These are phyloP conservation scores for Zeus faber DNA, from an alignment of 2,113 vertebrate genomes.

Conservation along the genomic window DNA sequence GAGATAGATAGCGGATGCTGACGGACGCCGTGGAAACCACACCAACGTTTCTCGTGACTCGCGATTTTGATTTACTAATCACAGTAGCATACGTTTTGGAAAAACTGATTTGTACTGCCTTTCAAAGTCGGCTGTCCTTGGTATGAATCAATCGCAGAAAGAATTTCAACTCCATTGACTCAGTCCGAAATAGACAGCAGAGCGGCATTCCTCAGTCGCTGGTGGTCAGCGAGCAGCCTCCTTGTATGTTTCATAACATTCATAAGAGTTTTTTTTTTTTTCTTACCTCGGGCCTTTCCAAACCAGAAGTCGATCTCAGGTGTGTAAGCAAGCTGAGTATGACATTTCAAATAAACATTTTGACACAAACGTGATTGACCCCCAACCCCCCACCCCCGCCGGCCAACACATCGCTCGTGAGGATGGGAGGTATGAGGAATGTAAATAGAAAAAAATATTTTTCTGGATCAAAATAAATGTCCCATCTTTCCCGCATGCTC, in stretches of 20 bases:
- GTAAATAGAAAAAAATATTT: slow-evolving; percentile 48
- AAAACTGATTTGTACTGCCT: no score
- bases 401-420: slow-evolving; percentile 12
- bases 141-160: no score
- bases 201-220: slow-evolving; percentile 32
- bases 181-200: slow-evolving; percentile 53
- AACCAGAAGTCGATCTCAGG: slow-evolving; percentile 32
- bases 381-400: slow-evolving; percentile 7
- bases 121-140: no score
- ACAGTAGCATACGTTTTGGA: no score
- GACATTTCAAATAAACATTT: slow-evolving; percentile 52
- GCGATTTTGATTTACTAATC: no score
- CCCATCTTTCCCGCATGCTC: slow-evolving; percentile 20
- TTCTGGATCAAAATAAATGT: slow-evolving; percentile 22
- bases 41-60: no score
- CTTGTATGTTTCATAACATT: slow-evolving; percentile 22
- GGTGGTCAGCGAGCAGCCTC: no score
- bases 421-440: slow-evolving; percentile 42
- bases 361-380: slow-evolving; percentile 31
- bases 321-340: slow-evolving; percentile 34
- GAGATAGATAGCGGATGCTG: no score
- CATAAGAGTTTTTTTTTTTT: no score
- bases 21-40: no score
- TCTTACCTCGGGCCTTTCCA: no score
- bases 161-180: no score